Conservation (phyloP, 1,140 invertebrate species). For the Mercenaria mercenaria region DNA sequence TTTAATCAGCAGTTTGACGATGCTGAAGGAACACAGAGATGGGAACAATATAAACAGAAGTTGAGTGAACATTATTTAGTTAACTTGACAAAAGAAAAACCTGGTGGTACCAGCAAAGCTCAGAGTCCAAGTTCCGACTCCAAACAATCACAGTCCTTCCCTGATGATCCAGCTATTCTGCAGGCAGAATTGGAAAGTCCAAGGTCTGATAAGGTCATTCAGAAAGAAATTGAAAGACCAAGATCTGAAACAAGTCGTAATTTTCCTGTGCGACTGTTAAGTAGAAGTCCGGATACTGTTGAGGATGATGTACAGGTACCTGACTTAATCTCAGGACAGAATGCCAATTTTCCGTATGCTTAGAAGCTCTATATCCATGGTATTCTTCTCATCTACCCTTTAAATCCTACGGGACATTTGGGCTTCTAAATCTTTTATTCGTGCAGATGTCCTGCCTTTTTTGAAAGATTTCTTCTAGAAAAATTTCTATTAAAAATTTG, state of each 20-base stretch:
- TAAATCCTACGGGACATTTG: no score
- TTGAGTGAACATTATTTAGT: conserved; percentile 51
- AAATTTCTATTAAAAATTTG: no score
- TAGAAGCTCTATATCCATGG: no score
- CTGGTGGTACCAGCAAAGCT: background rate
- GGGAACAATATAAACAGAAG: conserved; percentile 48
- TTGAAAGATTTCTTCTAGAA: no score
- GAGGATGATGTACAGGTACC: background rate
- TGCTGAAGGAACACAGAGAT: conserved; percentile 50
- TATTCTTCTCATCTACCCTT: no score
- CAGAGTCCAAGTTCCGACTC: background rate
- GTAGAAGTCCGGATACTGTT: conserved; percentile 35
- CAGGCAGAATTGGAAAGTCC: conserved; percentile 32
- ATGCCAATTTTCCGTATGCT: background rate
- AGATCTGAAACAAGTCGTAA: conserved; percentile 12
- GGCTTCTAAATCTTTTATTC: no score
- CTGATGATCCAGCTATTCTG: conserved; percentile 40
- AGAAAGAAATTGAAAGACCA: background rate
- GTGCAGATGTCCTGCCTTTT: no score
- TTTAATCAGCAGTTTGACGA: conserved; percentile 57
- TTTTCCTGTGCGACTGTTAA: conserved; percentile 47
- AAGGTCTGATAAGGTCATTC: background rate
- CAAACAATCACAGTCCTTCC: background rate
- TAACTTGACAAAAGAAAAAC: conserved; percentile 3
- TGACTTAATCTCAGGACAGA: background rate